Percentiles rank a stretch among this genome's conserved stretches.
Evolutionary conservation across 2,113 vertebrate species (phyloP).

Genomic region (Callipepla squamata): DNA sequence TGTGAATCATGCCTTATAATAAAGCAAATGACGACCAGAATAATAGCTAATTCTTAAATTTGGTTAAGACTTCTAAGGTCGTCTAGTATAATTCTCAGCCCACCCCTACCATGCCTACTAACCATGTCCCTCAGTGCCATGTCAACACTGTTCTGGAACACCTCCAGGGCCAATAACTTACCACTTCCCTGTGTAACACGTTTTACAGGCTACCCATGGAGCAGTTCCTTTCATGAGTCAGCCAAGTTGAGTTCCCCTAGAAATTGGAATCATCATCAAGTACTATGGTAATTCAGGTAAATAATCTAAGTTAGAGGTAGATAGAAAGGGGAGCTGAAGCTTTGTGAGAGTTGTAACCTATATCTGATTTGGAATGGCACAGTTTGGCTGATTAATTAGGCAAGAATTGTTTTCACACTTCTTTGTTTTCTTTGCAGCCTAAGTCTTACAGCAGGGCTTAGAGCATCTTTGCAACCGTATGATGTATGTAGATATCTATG

Average conservation of each 20-base stretch:
- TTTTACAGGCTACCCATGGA: not conserved
- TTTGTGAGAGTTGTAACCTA: not conserved
- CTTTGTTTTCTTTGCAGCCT: not conserved
- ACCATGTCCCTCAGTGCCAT: not conserved
- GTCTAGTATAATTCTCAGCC: not conserved
- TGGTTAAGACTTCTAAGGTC: not conserved
- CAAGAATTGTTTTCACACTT: not conserved
- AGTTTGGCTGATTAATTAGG: not conserved
- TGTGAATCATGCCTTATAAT: not conserved
- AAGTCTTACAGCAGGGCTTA: not conserved
- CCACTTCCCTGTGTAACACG: not conserved
- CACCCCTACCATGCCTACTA: not conserved
- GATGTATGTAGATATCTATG: not conserved
- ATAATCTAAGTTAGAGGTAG: not conserved
- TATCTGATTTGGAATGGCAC: not conserved
- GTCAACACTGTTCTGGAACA: not conserved
- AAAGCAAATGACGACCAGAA: not conserved
- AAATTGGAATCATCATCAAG: slow-evolving; percentile 6
- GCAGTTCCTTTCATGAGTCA: not conserved
- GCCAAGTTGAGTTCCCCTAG: not conserved
- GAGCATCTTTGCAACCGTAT: not conserved
- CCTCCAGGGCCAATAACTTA: not conserved
- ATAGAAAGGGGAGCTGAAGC: not conserved
- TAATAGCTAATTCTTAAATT: not conserved
- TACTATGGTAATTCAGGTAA: not conserved